These are phyloP conservation scores for Steinernema carpocapsae DNA, from an alignment of 2,888 invertebrate genomes.

Conservation along the genomic window DNA sequence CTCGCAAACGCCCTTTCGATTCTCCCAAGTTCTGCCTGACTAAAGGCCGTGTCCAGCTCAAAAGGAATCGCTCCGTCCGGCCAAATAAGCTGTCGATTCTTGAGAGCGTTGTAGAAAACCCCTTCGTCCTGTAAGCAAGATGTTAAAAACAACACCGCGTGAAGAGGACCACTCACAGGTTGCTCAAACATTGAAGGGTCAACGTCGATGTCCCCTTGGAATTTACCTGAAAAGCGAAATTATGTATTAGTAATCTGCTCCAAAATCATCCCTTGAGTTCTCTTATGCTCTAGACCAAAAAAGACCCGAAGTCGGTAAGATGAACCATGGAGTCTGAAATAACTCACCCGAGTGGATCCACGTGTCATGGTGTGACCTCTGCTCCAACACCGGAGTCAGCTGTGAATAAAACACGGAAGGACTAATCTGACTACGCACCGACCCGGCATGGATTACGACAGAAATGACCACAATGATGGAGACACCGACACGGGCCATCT, in stretches of 20 bases:
- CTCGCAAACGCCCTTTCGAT: slow-evolving; percentile 63
- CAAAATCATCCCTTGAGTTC: background rate
- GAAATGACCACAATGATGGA: background rate
- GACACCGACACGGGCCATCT: slow-evolving; percentile 16
- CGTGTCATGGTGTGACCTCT: slow-evolving; percentile 37
- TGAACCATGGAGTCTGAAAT: too few species aligned
- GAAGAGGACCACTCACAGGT: background rate
- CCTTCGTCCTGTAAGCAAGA: slow-evolving; percentile 51
- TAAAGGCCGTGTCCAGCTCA: slow-evolving; percentile 66
- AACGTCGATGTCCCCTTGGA: slow-evolving; percentile 68
- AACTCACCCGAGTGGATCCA: slow-evolving; percentile 49
- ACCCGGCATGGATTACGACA: background rate
- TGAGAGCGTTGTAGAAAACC: slow-evolving; percentile 64
- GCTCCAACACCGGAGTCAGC: slow-evolving; percentile 23
- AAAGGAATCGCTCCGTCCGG: slow-evolving; percentile 63
- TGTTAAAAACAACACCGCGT: slow-evolving; percentile 18
- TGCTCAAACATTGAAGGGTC: slow-evolving; percentile 31
- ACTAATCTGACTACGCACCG: slow-evolving; percentile 32
- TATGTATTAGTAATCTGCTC: background rate
- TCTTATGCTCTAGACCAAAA: background rate
- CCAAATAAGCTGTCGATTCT: slow-evolving; percentile 66
- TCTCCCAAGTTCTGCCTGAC: slow-evolving; percentile 57
- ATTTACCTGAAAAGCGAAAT: slow-evolving; percentile 56
- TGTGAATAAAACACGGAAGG: slow-evolving; percentile 38
- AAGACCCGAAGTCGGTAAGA: background rate